Conservation (phyloP, 2,113 vertebrate species). For the Mirza zaza region DNA sequence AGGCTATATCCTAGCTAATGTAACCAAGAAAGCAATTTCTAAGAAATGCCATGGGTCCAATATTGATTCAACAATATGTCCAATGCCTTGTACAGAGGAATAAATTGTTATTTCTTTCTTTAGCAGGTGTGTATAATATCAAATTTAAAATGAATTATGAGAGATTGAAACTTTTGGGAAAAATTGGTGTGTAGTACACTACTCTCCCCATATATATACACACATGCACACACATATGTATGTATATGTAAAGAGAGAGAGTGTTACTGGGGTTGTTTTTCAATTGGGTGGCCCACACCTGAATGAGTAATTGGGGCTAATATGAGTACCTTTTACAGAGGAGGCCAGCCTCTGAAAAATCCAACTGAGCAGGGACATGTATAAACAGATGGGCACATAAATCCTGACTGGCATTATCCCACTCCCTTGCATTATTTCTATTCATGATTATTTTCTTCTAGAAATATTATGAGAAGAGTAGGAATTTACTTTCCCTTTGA, state of each 20-base stretch:
- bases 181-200: background rate
- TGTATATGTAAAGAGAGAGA: background rate
- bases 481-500: slow-evolving; percentile 62
- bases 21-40: slow-evolving; percentile 23
- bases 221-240: too few species aligned
- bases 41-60: background rate
- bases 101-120: background rate
- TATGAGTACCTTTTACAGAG: background rate
- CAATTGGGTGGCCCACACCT: background rate
- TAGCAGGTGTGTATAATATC: background rate
- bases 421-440: slow-evolving; percentile 52
- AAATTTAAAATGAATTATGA: background rate
- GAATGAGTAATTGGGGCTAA: background rate
- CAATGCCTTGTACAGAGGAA: background rate
- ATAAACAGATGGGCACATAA: background rate
- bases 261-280: background rate
- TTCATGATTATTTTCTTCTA: slow-evolving; percentile 54
- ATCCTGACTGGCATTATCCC: slow-evolving; percentile 2
- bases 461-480: slow-evolving; percentile 62
- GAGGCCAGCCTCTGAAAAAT: background rate
- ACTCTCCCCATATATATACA: background rate
- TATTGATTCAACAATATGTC: background rate
- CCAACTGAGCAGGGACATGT: background rate
- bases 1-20: background rate
- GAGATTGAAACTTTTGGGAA: background rate